Conservation (phyloP, 2,113 vertebrate genomes). For the Halichoeres trimaculatus region DNA sequence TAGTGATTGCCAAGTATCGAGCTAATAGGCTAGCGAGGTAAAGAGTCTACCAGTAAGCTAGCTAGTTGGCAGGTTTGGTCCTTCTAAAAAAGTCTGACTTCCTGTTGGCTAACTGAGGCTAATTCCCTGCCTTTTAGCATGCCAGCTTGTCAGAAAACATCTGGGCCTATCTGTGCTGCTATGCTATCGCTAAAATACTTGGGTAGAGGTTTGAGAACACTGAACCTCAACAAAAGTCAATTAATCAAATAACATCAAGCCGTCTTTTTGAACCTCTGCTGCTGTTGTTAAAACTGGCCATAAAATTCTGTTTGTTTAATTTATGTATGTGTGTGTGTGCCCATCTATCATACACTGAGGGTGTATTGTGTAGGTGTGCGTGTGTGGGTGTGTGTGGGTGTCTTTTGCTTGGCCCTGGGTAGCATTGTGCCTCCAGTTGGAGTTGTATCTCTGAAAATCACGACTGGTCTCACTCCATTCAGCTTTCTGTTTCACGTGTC, state of each 20-base stretch:
- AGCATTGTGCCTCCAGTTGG: slow-evolving; percentile 39
- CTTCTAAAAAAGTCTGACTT: background rate
- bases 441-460: slow-evolving; percentile 13
- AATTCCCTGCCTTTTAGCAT: background rate
- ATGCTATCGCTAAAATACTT: background rate
- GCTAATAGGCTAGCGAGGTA: background rate
- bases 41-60: background rate
- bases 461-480: slow-evolving; percentile 35
- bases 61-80: background rate
- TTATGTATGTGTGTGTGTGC: slow-evolving; percentile 3
- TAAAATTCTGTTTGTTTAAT: slow-evolving; percentile 9
- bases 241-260: background rate
- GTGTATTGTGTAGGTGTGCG: background rate
- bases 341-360: slow-evolving; percentile 1
- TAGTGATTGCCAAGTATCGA: background rate
- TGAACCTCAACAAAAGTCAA: background rate
- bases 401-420: slow-evolving; percentile 19
- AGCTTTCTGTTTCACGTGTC: slow-evolving; percentile 48
- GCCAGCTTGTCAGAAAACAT: background rate
- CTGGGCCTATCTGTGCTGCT: background rate
- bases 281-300: slow-evolving; percentile 14
- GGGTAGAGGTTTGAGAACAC: background rate
- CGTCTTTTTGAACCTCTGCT: slow-evolving; percentile 25
- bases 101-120: background rate
- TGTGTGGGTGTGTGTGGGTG: slow-evolving; percentile 6